These are phyloP conservation scores for Sarcophilus harrisii DNA, from an alignment of 2,797 vertebrate genomes.

Conservation along the genomic window DNA sequence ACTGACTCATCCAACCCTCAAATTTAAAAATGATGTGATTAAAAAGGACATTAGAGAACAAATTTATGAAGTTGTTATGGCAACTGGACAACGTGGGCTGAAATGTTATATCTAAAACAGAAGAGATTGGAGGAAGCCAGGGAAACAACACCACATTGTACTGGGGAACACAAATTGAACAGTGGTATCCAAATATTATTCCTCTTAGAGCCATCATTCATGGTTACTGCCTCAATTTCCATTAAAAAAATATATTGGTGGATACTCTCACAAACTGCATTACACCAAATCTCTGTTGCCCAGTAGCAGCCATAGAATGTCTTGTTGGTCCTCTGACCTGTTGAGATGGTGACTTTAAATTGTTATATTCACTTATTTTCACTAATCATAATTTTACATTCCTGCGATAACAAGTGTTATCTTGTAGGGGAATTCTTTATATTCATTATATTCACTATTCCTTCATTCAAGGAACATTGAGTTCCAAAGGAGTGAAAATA, in stretches of 20 bases:
- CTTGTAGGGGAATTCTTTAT: constrained; percentile 51
- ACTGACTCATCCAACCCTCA: constrained; percentile 54
- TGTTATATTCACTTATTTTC: not conserved
- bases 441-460: constrained; percentile 36
- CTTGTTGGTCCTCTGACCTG: constrained; percentile 58
- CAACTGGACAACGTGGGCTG: constrained; percentile 85
- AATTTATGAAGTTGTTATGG: constrained; percentile 87
- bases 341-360: constrained; percentile 50
- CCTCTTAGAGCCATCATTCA: constrained; percentile 53
- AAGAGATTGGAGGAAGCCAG: constrained; percentile 77
- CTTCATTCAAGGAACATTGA: constrained; percentile 53
- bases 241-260: constrained; percentile 62
- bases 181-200: constrained; percentile 76
- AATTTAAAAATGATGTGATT: constrained; percentile 81
- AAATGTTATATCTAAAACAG: constrained; percentile 81
- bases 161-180: constrained; percentile 73
- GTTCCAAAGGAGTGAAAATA: constrained; percentile 49
- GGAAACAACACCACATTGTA: constrained; percentile 76
- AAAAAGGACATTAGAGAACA: constrained; percentile 82
- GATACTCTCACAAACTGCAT: constrained; percentile 59
- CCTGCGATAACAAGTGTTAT: constrained; percentile 63
- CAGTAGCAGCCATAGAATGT: constrained; percentile 51
- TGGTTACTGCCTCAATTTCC: constrained; percentile 68
- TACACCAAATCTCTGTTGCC: constrained; percentile 22
- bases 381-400: constrained; percentile 47